Conservation (phyloP, 2,113 vertebrate species). For the Motacilla tschutschensis region DNA sequence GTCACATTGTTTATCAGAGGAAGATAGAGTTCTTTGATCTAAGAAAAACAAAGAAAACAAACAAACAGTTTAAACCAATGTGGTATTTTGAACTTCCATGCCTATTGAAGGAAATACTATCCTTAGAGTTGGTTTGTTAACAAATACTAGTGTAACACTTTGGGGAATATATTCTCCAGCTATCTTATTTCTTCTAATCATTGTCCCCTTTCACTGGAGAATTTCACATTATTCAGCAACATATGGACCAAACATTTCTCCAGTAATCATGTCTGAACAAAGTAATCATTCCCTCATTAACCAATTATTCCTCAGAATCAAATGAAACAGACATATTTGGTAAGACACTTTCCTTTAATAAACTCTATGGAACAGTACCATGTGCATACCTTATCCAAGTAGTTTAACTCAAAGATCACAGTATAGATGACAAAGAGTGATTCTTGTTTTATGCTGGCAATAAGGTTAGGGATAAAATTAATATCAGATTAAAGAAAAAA, state of each 20-base stretch:
- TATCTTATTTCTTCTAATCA: slow-evolving; percentile 82
- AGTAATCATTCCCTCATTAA: slow-evolving; percentile 81
- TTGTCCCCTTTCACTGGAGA: slow-evolving; percentile 70
- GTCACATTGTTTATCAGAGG: slow-evolving; percentile 37
- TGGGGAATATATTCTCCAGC: slow-evolving; percentile 74
- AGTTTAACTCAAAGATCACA: slow-evolving; percentile 58
- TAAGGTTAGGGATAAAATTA: slow-evolving; percentile 32
- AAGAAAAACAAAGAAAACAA: slow-evolving; percentile 61
- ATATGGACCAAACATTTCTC: slow-evolving; percentile 77
- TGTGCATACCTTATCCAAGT: slow-evolving; percentile 20
- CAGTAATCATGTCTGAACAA: slow-evolving; percentile 78
- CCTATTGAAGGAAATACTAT: slow-evolving; percentile 57
- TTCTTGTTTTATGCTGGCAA: slow-evolving; percentile 62
- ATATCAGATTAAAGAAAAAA: slow-evolving; percentile 5
- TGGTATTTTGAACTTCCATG: slow-evolving; percentile 57
- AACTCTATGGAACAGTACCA: slow-evolving; percentile 66
- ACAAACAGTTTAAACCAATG: slow-evolving; percentile 44
- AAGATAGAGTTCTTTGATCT: slow-evolving; percentile 37
- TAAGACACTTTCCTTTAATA: slow-evolving; percentile 74
- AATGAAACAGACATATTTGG: slow-evolving; percentile 71
- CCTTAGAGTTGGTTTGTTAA: slow-evolving; percentile 67
- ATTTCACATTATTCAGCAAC: slow-evolving; percentile 76
- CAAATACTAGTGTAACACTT: slow-evolving; percentile 66
- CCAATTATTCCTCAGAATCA: slow-evolving; percentile 74
- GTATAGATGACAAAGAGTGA: slow-evolving; percentile 14